These are phyloP conservation scores for Beris chalybata DNA, from an alignment of 2,888 invertebrate genomes.

Conservation along the genomic window DNA sequence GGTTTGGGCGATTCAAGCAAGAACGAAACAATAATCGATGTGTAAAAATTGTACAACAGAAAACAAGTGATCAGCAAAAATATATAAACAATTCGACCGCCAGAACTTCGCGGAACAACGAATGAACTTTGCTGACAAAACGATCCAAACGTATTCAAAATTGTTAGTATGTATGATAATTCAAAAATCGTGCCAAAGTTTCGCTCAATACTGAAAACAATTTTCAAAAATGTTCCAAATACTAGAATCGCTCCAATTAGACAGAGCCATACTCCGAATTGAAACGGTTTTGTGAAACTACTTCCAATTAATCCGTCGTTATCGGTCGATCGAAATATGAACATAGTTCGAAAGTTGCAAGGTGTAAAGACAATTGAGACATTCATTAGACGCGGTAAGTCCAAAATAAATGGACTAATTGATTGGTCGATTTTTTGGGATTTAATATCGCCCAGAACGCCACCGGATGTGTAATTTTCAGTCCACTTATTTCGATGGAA, in stretches of 20 bases:
- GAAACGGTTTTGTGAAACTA: conserved; percentile 64
- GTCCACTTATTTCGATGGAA: conserved; percentile 11
- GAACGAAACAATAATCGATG: conserved; percentile 65
- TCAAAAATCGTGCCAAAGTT: conserved; percentile 41
- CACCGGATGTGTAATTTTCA: conserved; percentile 43
- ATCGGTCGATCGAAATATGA: conserved; percentile 64
- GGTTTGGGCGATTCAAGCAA: conserved; percentile 62
- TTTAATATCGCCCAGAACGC: conserved; percentile 47
- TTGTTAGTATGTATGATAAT: conserved; percentile 48
- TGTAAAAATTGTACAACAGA: conserved; percentile 64
- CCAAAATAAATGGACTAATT: conserved; percentile 42
- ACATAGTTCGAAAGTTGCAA: conserved; percentile 53
- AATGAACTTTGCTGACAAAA: conserved; percentile 59
- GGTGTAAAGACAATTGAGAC: conserved; percentile 41
- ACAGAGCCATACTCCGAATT: conserved; percentile 61
- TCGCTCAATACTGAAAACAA: conserved; percentile 49
- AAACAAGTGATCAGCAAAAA: conserved; percentile 51
- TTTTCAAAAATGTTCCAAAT: conserved; percentile 50
- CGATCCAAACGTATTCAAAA: conserved; percentile 56
- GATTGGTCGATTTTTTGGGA: conserved; percentile 45
- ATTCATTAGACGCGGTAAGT: conserved; percentile 41
- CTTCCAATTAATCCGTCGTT: conserved; percentile 60
- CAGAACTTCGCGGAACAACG: conserved; percentile 54
- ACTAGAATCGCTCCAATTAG: conserved; percentile 52
- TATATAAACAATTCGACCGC: conserved; percentile 53